phyloP scores from a whole-genome alignment of 2,113 vertebrate genomes.

The Zosterops japonicus region DNA sequence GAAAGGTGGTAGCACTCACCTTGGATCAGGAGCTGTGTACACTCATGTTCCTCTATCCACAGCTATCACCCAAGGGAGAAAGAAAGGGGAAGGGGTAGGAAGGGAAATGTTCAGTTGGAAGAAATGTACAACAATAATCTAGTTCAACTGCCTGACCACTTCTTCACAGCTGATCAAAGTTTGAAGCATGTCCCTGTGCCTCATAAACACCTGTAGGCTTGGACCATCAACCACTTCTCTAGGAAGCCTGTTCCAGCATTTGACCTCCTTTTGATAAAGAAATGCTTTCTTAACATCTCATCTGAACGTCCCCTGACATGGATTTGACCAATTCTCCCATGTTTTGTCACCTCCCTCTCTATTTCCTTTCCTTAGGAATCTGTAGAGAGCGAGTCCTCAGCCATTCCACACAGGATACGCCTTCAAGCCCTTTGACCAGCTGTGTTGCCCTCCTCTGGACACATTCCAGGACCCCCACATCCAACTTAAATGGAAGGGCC shows the following conservation, averaged over 20 bases:
- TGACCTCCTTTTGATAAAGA: not conserved
- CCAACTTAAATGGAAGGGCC: not conserved
- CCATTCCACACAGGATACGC: not conserved
- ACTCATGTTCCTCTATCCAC: not conserved
- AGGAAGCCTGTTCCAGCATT: not conserved
- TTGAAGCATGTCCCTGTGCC: not conserved
- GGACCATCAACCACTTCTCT: not conserved
- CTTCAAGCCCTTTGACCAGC: not conserved
- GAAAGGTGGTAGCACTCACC: not conserved
- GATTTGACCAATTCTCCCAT: not conserved
- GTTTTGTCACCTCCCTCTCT: not conserved
- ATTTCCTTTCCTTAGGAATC: not conserved
- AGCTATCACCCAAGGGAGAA: not conserved
- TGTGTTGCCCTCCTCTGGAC: not conserved
- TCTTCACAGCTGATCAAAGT: not conserved
- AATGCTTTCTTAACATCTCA: not conserved
- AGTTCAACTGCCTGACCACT: not conserved
- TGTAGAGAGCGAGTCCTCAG: not conserved
- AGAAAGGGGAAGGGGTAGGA: too few relatives aligned
- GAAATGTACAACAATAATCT: not conserved
- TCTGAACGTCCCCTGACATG: fast-evolving
- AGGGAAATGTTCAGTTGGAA: not conserved
- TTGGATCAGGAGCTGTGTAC: not conserved
- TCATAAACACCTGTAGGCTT: not conserved
- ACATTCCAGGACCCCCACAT: not conserved